Base-by-base conservation (phyloP, 2,797 vertebrate species). In the Bradypodion ventrale region DNA sequence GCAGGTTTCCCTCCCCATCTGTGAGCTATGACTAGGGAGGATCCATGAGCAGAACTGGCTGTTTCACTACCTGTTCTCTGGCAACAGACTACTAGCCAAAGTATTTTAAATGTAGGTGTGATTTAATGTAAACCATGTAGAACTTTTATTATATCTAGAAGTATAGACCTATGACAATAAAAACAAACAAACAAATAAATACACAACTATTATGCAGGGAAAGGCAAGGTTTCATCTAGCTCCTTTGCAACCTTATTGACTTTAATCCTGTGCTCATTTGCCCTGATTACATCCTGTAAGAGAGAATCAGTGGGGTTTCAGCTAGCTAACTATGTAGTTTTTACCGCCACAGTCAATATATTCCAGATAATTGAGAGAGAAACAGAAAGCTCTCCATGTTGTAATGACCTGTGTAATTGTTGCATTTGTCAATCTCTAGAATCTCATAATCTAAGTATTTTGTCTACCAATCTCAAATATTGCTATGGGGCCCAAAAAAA, bases 391-490 rank as follows among this genome's bases (percentile, higher is more conserved):
- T 62, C 52, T 10, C 52, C 16, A 13, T 90, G 81, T 88, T 91
- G 76, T 37, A 88, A 29, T 46, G 81, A 85, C 46, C 42, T 79
- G 77, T 81, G 19, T 49, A 82, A 83, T 72, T 88, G 29, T 83
- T 73, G 44, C 90, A 84, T 82, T 79, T 92, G 87, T 76, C 65
- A 49, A 79, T 78, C 86, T 89, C 78, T 77, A 80, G 35, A 46
- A 77, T 44, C 81, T 93, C 52, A 78, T 90, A 82, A 70, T 87
- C 88, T 72, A 63, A 77, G 78, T 49, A 62, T 80, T 84, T 78
- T 68, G 69, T 88, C 85, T 92, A 91, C 84, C 81, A 76, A 73
- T 86, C 75, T n/a, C 23, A 86, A 89, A 86, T 70, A 62, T 85
- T 80, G 89, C 87, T 90, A 90, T 84, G 77, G 56, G 44, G 85